Evolutionary conservation across 37 sponge, comb jelly and placozoan species (phyloP), one percentile per base, ranked within the genome.

Genomic region (Chondrilla cf. caribensis): DNA sequence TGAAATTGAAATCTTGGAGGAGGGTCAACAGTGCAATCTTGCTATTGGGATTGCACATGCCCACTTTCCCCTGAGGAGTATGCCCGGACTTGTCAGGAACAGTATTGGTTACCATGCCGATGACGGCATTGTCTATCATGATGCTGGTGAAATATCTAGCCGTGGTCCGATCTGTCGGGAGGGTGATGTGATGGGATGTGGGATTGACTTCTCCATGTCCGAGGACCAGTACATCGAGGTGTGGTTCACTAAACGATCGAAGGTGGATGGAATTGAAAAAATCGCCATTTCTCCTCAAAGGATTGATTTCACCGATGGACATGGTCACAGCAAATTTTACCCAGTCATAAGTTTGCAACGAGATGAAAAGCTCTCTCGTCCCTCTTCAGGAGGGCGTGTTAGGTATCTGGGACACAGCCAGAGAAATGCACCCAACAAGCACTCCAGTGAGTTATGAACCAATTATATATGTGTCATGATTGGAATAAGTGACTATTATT

Each of bases 231-330:
- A 79, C 42, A 85, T 85, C 57, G 60, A 75, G 0, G 83, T 95
- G 7, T 95, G 90, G 76, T 95, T 95, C 82, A 93, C 93, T 6
- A 93, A 90, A 79, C 92, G 93, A 42, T 89, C 91, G 0, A 32
- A 84, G 60, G 60, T 55, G 29, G 81, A 90, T 3, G 89, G 92
- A 1, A 58, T 80, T 15, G 84, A 84, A 18, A 78, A 70, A 38
- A 86, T 89, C n/a, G n/a, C n/a, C n/a, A n/a, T n/a, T n/a, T n/a
- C n/a, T n/a, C n/a, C n/a, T n/a, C n/a, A n/a, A n/a, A n/a, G n/a
- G n/a, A n/a, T n/a, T n/a, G n/a, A n/a, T n/a, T n/a, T n/a, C n/a
- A n/a, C n/a, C n/a, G n/a, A n/a, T n/a, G n/a, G n/a, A n/a, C n/a
- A n/a, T n/a, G n/a, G n/a, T n/a, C n/a, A n/a, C n/a, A n/a, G n/a